Conservation (phyloP, 2,113 vertebrate species). For the Carettochelys insculpta region DNA sequence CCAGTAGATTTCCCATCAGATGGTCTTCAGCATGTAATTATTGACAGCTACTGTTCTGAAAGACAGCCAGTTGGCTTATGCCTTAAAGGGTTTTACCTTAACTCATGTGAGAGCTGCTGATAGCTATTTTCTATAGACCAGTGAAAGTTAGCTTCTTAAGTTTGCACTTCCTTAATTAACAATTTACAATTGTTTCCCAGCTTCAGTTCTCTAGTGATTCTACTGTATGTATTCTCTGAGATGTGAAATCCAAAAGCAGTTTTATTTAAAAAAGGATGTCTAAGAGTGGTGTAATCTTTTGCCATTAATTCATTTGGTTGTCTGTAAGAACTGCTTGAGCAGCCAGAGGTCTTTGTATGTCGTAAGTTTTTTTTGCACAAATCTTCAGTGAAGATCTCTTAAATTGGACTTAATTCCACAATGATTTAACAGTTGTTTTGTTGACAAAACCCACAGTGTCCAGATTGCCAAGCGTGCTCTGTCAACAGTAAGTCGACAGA, state of each 20-base stretch:
- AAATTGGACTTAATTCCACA: neutral
- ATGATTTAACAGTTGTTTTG: neutral
- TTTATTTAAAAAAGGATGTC: neutral
- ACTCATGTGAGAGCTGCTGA: neutral
- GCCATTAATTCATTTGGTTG: neutral
- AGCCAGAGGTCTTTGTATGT: neutral
- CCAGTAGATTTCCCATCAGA: slow-evolving; percentile 51
- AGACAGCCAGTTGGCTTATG: slow-evolving; percentile 12
- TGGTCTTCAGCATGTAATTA: slow-evolving; percentile 8
- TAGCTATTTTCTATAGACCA: slow-evolving; percentile 32
- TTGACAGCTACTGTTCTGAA: slow-evolving; percentile 44
- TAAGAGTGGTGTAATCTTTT: neutral
- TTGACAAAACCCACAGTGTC: too few species aligned
- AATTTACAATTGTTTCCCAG: neutral
- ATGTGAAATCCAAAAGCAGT: neutral
- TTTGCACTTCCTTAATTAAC: slow-evolving; percentile 4
- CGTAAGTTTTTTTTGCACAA: neutral
- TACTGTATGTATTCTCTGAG: neutral
- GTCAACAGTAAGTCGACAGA: too few species aligned
- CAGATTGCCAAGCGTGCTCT: too few species aligned
- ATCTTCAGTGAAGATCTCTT: neutral
- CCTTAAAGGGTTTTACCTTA: slow-evolving; percentile 22
- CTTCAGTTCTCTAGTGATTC: neutral
- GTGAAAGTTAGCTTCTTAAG: neutral
- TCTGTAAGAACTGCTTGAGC: neutral